These are phyloP conservation scores for Caenorhabditis zanzibari DNA, from an alignment of 2,888 invertebrate genomes.

Conservation along the genomic window DNA sequence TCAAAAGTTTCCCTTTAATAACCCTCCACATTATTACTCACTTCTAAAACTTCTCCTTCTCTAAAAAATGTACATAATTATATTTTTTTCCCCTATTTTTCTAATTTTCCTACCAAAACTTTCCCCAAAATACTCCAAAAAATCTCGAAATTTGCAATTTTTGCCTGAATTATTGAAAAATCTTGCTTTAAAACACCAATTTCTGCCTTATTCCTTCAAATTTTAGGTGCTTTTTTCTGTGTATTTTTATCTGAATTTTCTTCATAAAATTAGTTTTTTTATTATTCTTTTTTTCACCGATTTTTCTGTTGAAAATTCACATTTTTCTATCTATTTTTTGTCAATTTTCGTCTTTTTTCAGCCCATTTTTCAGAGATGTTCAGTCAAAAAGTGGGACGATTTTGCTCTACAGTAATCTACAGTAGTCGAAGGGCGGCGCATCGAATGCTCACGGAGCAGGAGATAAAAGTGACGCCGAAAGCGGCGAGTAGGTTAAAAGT, in stretches of 20 bases:
- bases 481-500: conserved; percentile 62
- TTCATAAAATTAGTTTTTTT: neutral
- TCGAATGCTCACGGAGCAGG: conserved; percentile 53
- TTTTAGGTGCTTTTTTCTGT: conserved; percentile 34
- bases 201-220: conserved; percentile 10
- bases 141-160: neutral
- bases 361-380: neutral
- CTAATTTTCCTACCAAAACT: neutral
- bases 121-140: neutral
- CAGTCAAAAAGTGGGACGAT: conserved; percentile 21
- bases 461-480: conserved; percentile 60
- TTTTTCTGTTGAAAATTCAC: conserved; percentile 7
- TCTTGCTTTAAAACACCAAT: conserved; percentile 1
- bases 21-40: conserved; percentile 1
- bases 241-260: neutral
- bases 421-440: conserved; percentile 26
- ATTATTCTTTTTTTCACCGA: neutral
- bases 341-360: neutral
- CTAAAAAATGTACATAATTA: neutral
- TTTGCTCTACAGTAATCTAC: conserved; percentile 9
- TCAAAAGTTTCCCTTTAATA: neutral
- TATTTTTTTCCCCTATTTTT: neutral
- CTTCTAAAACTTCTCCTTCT: neutral
- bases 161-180: neutral
- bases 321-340: conserved; percentile 18